Percentiles rank a stretch among this genome's conserved stretches.
phyloP scores from a whole-genome alignment of 2,797 vertebrate genomes.

The Glyptemys insculpta region DNA sequence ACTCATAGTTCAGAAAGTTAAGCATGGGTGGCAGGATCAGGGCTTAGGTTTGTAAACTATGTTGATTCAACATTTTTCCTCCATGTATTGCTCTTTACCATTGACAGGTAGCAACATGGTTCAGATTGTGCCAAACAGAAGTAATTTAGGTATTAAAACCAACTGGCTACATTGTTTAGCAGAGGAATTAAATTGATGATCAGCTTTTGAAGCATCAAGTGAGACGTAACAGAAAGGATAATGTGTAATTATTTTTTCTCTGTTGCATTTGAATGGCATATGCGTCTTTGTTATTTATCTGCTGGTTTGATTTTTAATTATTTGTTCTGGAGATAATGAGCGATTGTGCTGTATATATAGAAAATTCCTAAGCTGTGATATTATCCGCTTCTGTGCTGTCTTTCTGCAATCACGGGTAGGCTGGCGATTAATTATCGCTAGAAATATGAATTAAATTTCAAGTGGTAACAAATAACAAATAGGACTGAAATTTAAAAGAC shows the following conservation, averaged over 20 bases:
- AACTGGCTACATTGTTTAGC: neutral
- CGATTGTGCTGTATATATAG: neutral
- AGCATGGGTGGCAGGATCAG: neutral
- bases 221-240: neutral
- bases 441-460: slow-evolving; percentile 25
- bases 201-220: slow-evolving; percentile 16
- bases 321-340: slow-evolving; percentile 26
- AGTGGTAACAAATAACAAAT: neutral
- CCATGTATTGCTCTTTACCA: neutral
- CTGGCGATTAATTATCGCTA: slow-evolving; percentile 5
- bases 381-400: neutral
- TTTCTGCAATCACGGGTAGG: neutral
- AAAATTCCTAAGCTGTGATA: neutral
- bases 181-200: slow-evolving; percentile 22
- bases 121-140: slow-evolving; percentile 6
- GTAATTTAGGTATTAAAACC: slow-evolving; percentile 9
- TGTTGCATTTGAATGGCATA: neutral
- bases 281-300: neutral
- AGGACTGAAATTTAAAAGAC: neutral
- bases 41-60: neutral
- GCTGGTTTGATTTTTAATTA: slow-evolving; percentile 29
- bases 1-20: neutral
- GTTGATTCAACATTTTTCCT: neutral
- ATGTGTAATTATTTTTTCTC: neutral
- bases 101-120: neutral